A percentile compares a stretch with the other conserved stretches of the same genome.
These are phyloP conservation scores for Fratercula arctica DNA, from an alignment of 2,797 vertebrate genomes.

Conservation along the genomic window DNA sequence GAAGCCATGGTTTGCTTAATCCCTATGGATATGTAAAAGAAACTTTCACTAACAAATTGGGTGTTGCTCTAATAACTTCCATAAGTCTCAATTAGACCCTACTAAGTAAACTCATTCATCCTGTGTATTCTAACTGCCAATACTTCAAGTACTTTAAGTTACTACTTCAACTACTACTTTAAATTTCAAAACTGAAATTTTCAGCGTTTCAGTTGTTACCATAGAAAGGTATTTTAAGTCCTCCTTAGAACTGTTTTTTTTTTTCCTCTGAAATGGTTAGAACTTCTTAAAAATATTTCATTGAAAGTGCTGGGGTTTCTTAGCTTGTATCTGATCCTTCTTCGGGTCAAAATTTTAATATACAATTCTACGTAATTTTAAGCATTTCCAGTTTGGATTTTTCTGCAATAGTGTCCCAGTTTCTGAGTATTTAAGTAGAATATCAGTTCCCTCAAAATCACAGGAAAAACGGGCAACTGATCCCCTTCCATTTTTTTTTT, in stretches of 20 bases:
- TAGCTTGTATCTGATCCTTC: background rate
- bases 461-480: background rate
- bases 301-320: background rate
- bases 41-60: background rate
- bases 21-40: background rate
- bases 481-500: background rate
- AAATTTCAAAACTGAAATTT: background rate
- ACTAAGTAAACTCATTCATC: background rate
- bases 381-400: background rate
- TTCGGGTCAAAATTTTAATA: background rate
- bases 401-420: background rate
- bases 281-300: fast-evolving
- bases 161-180: too few species aligned
- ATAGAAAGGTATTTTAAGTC: fast-evolving
- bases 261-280: background rate
- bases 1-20: background rate
- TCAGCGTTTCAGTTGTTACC: background rate
- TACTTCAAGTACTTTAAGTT: too few species aligned
- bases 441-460: background rate
- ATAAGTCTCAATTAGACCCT: background rate
- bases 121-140: fast-evolving
- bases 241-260: fast-evolving
- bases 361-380: background rate
- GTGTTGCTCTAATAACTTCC: background rate
- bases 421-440: background rate